phyloP scores from a whole-genome alignment of 2,888 invertebrate genomes.

The Tetragnatha montana region DNA sequence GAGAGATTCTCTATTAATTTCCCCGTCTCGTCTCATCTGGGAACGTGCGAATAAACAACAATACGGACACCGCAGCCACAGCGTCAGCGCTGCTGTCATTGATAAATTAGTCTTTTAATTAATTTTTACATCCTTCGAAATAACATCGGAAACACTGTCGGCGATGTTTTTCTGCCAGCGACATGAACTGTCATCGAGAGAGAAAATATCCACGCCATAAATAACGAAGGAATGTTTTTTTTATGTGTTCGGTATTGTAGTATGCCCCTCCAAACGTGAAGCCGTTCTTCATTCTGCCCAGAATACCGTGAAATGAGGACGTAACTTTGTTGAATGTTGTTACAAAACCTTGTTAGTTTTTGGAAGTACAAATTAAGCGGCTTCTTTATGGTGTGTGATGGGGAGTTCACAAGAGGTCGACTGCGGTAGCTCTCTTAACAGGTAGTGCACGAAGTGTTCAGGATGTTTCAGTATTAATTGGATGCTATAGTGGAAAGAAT shows the following conservation, averaged over 20 bases:
- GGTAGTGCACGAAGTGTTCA: too few species aligned
- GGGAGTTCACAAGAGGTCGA: too few species aligned
- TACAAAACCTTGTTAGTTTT: too few species aligned
- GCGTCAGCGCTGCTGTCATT: neutral
- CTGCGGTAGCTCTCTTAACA: too few species aligned
- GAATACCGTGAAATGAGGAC: too few species aligned
- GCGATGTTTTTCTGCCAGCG: neutral
- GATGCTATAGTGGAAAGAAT: too few species aligned
- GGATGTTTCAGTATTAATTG: too few species aligned
- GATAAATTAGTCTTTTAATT: conserved; percentile 1
- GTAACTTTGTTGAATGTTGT: too few species aligned
- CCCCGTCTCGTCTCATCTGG: neutral
- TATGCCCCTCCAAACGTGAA: neutral
- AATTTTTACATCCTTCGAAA: neutral
- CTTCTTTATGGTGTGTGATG: too few species aligned
- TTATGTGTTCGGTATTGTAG: neutral
- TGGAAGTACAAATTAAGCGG: too few species aligned
- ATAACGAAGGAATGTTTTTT: neutral
- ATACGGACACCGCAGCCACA: neutral
- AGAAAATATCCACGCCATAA: neutral
- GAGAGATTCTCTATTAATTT: neutral
- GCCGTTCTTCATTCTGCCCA: neutral
- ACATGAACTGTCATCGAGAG: neutral
- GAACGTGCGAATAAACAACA: neutral
- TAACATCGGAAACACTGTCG: neutral